Conservation (phyloP, 2,888 invertebrate genomes). For the Hedya salicella region DNA sequence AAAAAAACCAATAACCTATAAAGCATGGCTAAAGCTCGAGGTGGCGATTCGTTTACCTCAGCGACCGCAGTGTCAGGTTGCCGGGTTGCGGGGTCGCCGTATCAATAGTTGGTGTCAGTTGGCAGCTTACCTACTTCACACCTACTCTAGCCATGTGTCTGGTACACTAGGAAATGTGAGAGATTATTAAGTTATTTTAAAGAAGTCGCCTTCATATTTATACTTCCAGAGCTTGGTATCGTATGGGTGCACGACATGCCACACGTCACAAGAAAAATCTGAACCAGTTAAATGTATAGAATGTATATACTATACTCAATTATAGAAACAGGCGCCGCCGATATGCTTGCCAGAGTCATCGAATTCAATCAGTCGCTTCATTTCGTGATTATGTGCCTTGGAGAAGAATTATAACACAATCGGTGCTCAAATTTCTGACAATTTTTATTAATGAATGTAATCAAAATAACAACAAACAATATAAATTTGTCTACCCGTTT, state of each 20-base stretch:
- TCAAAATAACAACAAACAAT: background rate
- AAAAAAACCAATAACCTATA: slow-evolving; percentile 57
- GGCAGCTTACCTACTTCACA: slow-evolving; percentile 36
- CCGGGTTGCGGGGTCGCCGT: slow-evolving; percentile 36
- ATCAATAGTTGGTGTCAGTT: slow-evolving; percentile 32
- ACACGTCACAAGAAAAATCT: too few relatives aligned
- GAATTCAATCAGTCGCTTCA: too few relatives aligned
- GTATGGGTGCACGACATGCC: too few relatives aligned
- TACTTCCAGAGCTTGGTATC: too few relatives aligned
- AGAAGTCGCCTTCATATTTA: too few relatives aligned
- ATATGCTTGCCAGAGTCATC: too few relatives aligned
- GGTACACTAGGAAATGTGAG: background rate
- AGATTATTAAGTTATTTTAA: background rate
- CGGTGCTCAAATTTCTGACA: too few relatives aligned
- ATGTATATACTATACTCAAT: too few relatives aligned
- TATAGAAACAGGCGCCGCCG: too few relatives aligned
- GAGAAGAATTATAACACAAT: too few relatives aligned
- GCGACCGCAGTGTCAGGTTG: slow-evolving; percentile 52
- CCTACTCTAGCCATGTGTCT: slow-evolving; percentile 8
- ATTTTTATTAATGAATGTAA: background rate
- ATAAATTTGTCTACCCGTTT: slow-evolving; percentile 16
- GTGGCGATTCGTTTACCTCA: slow-evolving; percentile 67
- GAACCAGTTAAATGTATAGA: too few relatives aligned
- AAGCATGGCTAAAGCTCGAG: slow-evolving; percentile 60
- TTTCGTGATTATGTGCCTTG: too few relatives aligned